A percentile compares a stretch with the other conserved stretches of the same genome.
Conservation (phyloP, 2,888 invertebrate genomes). For the Nemoura dubitans region DNA sequence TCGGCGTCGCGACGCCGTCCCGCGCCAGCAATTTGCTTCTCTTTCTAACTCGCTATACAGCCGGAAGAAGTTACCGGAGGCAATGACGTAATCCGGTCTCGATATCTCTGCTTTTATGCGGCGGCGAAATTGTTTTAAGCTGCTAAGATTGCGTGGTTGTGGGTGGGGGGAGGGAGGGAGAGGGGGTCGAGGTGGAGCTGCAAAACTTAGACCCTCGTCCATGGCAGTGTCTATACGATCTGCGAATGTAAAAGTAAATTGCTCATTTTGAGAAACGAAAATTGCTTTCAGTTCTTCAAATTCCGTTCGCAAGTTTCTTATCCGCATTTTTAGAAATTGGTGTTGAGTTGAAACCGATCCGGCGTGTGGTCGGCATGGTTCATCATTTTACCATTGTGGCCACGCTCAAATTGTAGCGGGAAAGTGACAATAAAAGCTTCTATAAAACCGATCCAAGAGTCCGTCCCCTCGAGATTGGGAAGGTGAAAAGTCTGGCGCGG, state of each 20-base stretch:
- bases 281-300: too few relatives aligned
- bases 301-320: too few relatives aligned
- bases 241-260: background rate
- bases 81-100: conserved; percentile 26
- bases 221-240: background rate
- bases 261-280: too few relatives aligned
- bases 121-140: conserved; percentile 30
- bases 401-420: background rate
- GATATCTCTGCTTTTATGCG: conserved; percentile 1
- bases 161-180: background rate
- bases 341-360: background rate
- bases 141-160: background rate
- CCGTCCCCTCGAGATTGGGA: background rate
- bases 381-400: background rate
- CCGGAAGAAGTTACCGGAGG: conserved; percentile 13
- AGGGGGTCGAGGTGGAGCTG: background rate
- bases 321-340: too few relatives aligned
- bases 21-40: background rate
- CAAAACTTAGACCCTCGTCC: background rate
- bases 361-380: too few relatives aligned
- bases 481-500: background rate
- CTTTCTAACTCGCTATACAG: background rate
- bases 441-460: background rate
- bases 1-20: background rate
- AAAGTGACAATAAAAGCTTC: conserved; percentile 24